Base-by-base conservation (phyloP, 2,113 vertebrate genomes). In the Ginglymostoma cirratum region DNA sequence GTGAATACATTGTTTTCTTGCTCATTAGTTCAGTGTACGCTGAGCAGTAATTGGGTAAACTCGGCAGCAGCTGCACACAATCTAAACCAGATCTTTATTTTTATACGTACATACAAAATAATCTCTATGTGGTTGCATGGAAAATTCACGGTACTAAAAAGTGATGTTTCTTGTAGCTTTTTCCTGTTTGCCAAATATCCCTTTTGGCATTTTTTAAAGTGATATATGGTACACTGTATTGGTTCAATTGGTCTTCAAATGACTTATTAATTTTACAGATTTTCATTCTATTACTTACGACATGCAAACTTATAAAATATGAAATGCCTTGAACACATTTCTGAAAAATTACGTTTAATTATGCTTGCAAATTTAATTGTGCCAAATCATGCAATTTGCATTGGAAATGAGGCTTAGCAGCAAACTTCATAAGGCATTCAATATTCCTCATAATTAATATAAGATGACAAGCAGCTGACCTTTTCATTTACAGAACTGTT, bases 301-400 rank as follows among this genome's bases (percentile, higher is more conserved):
- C n/a, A 24, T 94, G 42, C 69, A 95, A 95, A 95, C 27, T 12
- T 76, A n/a, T 94, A 70, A 95, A 70, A 10, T 30, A 24, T 17
- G 2, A 95, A 72, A 72, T 95, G 67, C 30, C 66, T 48, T 95
- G 24, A 52, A 72, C 45, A 72, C 1, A 5, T 76, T 52, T 95
- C 42, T 34, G 42, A 90, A 90, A 27, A 12, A 52, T 76, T 45
- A 38, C 48, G 38, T 30, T 27, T 95, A 95, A 30, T 76, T 93
- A 93, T 45, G 24, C 67, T 76, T 72, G 48, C 69, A 72, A 76
- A 52, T 72, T 72, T 72, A 95, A 72, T 95, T 95, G 94, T 24
- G 15, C 23, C 24, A 95, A 95, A 52, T 72, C 27, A 52, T 21
- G 38, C 38, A 95, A 70, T 95, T 95, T 95, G 42, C 94, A 72